Evolutionary conservation across 2,113 vertebrate species (phyloP).

Genomic region (Calidris pugnax): DNA sequence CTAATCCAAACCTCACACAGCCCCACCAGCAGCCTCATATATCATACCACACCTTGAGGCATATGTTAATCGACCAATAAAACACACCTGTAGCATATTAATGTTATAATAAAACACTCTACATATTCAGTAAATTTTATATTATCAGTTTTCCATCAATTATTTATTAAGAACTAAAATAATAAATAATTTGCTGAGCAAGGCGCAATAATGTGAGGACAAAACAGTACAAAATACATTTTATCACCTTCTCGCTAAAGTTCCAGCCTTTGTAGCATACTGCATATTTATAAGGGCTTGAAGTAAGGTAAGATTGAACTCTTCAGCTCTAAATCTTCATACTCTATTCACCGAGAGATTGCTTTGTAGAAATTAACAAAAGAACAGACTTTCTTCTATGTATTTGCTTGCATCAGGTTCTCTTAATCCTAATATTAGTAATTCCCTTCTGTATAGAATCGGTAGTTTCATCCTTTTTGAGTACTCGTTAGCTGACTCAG

Average conservation of each 20-base stretch:
- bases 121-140: conserved; percentile 17
- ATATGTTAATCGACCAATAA: conserved; percentile 53
- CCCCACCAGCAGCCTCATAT: neutral
- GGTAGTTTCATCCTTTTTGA: neutral
- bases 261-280: neutral
- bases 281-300: conserved; percentile 9
- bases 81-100: conserved; percentile 38
- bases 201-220: neutral
- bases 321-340: conserved; percentile 3
- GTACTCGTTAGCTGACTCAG: neutral
- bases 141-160: conserved; percentile 54
- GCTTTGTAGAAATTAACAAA: conserved; percentile 1
- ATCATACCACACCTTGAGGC: conserved; percentile 27
- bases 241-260: neutral
- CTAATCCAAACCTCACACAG: neutral
- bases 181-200: conserved; percentile 35
- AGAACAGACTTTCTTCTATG: neutral
- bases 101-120: conserved; percentile 41
- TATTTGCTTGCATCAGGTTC: neutral
- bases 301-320: neutral
- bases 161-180: conserved; percentile 44
- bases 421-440: neutral
- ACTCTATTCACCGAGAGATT: neutral
- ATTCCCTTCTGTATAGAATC: neutral
- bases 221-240: conserved; percentile 11